A percentile compares a stretch with the other conserved stretches of the same genome.
These are phyloP conservation scores for Apteryx owenii DNA, from an alignment of 2,113 vertebrate species.

Conservation along the genomic window DNA sequence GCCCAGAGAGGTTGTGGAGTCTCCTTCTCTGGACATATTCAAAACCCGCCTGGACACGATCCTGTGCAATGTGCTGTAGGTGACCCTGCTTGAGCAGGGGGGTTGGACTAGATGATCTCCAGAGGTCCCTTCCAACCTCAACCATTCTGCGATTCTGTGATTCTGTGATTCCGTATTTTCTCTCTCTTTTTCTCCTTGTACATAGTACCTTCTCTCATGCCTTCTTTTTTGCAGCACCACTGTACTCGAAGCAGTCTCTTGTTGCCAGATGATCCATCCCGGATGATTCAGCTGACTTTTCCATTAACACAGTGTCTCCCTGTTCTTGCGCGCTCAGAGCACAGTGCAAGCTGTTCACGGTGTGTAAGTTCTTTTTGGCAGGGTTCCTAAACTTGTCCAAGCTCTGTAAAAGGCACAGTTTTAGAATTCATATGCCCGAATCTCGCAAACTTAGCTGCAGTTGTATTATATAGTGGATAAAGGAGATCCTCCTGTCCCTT, in stretches of 20 bases:
- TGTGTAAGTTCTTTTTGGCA: not conserved
- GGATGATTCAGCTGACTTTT: slow-evolving; percentile 8
- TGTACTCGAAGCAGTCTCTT: slow-evolving; percentile 1
- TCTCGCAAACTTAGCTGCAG: not conserved
- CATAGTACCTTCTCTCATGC: not conserved
- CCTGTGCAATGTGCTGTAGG: too few relatives aligned
- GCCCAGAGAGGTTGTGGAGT: too few relatives aligned
- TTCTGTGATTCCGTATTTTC: not conserved
- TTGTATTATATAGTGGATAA: not conserved
- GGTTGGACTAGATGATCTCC: too few relatives aligned
- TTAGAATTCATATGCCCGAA: not conserved
- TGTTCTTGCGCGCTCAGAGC: not conserved
- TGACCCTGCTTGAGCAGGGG: too few relatives aligned
- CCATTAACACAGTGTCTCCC: not conserved
- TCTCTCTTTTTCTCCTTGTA: not conserved
- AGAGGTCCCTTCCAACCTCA: too few relatives aligned
- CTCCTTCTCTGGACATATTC: too few relatives aligned
- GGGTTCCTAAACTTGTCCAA: not conserved
- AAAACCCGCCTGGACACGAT: too few relatives aligned
- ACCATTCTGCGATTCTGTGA: too few relatives aligned
- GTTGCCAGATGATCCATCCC: not conserved
- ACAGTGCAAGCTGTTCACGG: not conserved
- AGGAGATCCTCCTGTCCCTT: not conserved
- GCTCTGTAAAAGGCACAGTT: not conserved
- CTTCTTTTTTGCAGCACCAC: not conserved